Base-by-base conservation (phyloP, 2,113 vertebrate genomes). In the Sinocyclocheilus anophthalmus region DNA sequence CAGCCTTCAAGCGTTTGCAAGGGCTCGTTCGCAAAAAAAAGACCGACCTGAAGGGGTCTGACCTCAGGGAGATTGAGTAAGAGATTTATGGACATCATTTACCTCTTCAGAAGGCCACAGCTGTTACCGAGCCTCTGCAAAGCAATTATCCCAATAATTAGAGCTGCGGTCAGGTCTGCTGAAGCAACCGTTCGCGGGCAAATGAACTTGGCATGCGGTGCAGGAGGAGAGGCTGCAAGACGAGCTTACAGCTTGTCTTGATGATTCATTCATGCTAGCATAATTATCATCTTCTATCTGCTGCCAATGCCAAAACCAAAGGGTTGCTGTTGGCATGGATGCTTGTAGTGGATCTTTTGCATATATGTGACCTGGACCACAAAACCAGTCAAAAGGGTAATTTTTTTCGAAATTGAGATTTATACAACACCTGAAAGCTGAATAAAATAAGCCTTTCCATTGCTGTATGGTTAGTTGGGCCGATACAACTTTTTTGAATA, bases 101-200 rank as follows among this genome's bases (percentile, higher is more conserved):
- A 88, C 87, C 78, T 88, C 84, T 86, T 88, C 82, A 86, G 84
- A 90, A 88, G 88, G 82, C 78, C 87, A 89, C 90, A 88, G 88
- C 90, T 91, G 90, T 88, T 88, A 83, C 87, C 5, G 69, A 85
- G 67, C 70, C 75, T 72, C 65, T 63, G 76, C 83, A 76, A 89
- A 89, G 78, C 86, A 84, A 91, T 91, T 88, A 91, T 77, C 50
- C 77, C 83, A 81, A 82, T 90, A 88, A 91, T 91, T 90, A 89
- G 61, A 86, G 88, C 67, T 22, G 18, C 4, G 18, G 73, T 84
- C 84, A n/a, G 42, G 75, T 22, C 48, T 73, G 61, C 57, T 18
- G 77, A 69, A 42, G 72, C 78, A 75, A 42, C 82, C 55, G 26
- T 84, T 39, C 9, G 22, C 0, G 0, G 16, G 30, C 78, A 65